Percentiles rank a stretch among this genome's conserved stretches.
Evolutionary conservation across 2,888 invertebrate genomes (phyloP).

Genomic region (Hypena proboscidalis): DNA sequence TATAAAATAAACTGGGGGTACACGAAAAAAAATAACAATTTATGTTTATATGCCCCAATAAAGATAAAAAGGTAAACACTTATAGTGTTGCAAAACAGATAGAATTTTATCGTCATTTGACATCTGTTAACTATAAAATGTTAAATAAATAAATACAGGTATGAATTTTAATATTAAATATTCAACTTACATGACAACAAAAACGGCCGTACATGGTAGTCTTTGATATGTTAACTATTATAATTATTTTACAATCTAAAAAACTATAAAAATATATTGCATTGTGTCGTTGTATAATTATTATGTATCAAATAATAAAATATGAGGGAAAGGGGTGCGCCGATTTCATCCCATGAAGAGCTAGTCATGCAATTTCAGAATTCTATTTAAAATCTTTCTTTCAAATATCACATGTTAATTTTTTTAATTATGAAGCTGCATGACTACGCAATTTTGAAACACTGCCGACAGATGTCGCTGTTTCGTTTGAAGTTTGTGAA

Average conservation of each 20-base stretch:
- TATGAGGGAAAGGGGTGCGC: constrained; percentile 46
- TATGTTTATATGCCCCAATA: constrained; percentile 62
- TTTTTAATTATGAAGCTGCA: constrained; percentile 16
- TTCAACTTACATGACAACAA: constrained; percentile 57
- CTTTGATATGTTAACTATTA: constrained; percentile 70
- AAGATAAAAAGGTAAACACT: constrained; percentile 70
- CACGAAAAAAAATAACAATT: constrained; percentile 46
- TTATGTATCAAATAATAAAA: constrained; percentile 65
- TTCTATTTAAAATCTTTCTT: constrained; percentile 31
- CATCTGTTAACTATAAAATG: constrained; percentile 59
- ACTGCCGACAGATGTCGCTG: constrained; percentile 8
- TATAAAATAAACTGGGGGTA: constrained; percentile 63
- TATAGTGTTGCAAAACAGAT: constrained; percentile 69
- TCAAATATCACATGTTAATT: constrained; percentile 20
- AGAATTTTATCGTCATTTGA: constrained; percentile 65
- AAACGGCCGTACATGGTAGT: constrained; percentile 54
- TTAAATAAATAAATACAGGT: constrained; percentile 56
- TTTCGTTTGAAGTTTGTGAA: constrained; percentile 26
- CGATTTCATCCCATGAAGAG: constrained; percentile 40
- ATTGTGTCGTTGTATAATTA: constrained; percentile 75
- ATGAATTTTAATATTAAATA: constrained; percentile 61
- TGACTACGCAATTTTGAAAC: constrained; percentile 18
- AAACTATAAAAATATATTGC: constrained; percentile 77
- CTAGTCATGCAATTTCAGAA: constrained; percentile 23
- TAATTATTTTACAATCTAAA: constrained; percentile 60